These are phyloP conservation scores for Nannobrachium achirus DNA, from an alignment of 2,113 vertebrate genomes.

Conservation along the genomic window DNA sequence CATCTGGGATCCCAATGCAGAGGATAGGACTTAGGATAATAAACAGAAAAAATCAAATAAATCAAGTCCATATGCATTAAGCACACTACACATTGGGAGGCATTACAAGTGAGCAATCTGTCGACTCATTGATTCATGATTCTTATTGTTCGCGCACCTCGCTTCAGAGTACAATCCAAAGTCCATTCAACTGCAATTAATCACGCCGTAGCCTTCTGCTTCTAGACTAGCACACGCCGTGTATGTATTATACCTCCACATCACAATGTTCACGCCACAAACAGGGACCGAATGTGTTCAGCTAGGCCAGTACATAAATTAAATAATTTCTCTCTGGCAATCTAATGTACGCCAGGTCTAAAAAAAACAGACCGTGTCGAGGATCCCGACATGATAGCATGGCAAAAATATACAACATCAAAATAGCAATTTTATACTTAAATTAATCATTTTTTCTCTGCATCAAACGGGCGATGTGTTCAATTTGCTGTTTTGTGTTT, in stretches of 20 bases:
- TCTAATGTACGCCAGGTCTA: conserved; percentile 45
- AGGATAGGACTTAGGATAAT: too few relatives aligned
- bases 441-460: conserved; percentile 79
- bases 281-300: conserved; percentile 30
- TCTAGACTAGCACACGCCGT: conserved; percentile 37
- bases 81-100: not conserved
- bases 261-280: conserved; percentile 8
- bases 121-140: conserved; percentile 22
- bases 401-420: conserved; percentile 78
- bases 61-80: conserved; percentile 7
- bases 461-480: conserved; percentile 76
- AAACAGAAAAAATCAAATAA: not conserved
- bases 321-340: conserved; percentile 49
- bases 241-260: conserved; percentile 20
- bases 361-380: conserved; percentile 42
- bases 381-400: conserved; percentile 59
- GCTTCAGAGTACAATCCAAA: conserved; percentile 8
- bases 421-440: conserved; percentile 81
- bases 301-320: conserved; percentile 41
- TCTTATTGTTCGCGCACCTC: conserved; percentile 24
- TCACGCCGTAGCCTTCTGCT: conserved; percentile 28
- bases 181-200: conserved; percentile 35
- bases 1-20: too few relatives aligned
- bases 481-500: conserved; percentile 78
- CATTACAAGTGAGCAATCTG: not conserved